Evolutionary conservation across 2,797 vertebrate genomes (phyloP), one percentile per base, ranked within the genome.

Genomic region (Oreortyx pictus): DNA sequence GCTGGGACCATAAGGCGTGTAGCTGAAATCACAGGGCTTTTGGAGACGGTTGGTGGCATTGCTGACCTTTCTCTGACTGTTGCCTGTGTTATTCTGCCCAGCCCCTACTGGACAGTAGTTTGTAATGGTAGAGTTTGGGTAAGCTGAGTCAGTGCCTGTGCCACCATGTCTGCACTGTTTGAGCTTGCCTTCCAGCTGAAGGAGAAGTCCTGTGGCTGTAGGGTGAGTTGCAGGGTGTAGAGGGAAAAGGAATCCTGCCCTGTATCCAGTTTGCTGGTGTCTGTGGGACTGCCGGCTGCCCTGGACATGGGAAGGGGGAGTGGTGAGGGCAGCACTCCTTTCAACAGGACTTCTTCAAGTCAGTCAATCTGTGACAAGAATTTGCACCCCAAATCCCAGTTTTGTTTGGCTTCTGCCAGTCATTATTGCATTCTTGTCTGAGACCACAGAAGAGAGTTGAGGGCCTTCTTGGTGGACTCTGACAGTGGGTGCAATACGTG

Each of bases 121-220:
- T 31, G 77, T 47, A 47, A 8, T 4, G 9, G 37, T 11, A 2
- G 1, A 47, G 27, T n/a, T 49, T 17, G 49, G 59, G 67, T 47
- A 73, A 8, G 56, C 12, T 47, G 77, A 7, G 56, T 14, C 24
- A 19, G n/a, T 31, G 60, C 54, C 20, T 57, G 71, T 73, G 64
- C 60, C 7, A 3, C 33, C 2, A 1, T 3, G 3, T 44, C 41
- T 31, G 39, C 3, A 1, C 43, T 61, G 0, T 0, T 27, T 12
- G 37, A 37, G 47, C 52, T 47, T 18, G 10, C 18, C 39, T 85
- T 66, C 47, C 39, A 11, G 20, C 47, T 8, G 1, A 2, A 3
- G 6, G 22, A 37, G 47, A 59, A 27, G 20, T 62, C 27, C 64
- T 33, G 1, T 44, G 39, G 47, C 52, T 60, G 39, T 72, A 62